Evolutionary conservation across 2,797 vertebrate genomes (phyloP).

Genomic region (Eidolon dupreanum): DNA sequence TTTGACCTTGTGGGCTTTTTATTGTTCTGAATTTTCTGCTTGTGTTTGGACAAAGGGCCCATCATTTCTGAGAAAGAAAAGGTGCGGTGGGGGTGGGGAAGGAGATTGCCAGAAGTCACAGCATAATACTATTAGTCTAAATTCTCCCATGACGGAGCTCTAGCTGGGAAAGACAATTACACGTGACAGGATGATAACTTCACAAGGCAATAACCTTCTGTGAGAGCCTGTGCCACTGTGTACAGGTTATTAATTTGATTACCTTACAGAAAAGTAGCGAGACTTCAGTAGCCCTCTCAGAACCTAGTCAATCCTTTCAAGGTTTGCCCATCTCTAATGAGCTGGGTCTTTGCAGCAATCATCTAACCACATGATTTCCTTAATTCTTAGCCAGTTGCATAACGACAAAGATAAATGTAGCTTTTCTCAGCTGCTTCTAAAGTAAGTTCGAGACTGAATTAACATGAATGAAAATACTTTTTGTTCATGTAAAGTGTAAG

Average conservation of each 20-base stretch:
- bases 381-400: slow-evolving; percentile 70
- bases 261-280: slow-evolving; percentile 52
- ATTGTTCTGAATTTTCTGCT: slow-evolving; percentile 42
- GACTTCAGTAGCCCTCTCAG: slow-evolving; percentile 38
- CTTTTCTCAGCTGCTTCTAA: slow-evolving; percentile 66
- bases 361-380: slow-evolving; percentile 64
- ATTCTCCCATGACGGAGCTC: slow-evolving; percentile 65
- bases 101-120: slow-evolving; percentile 44
- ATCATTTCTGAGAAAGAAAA: slow-evolving; percentile 39
- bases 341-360: slow-evolving; percentile 55
- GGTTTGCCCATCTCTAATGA: slow-evolving; percentile 66
- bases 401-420: slow-evolving; percentile 70
- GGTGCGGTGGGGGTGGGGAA: not conserved
- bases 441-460: slow-evolving; percentile 69
- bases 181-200: slow-evolving; percentile 56
- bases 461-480: slow-evolving; percentile 64
- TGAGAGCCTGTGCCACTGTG: slow-evolving; percentile 23
- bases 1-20: not conserved
- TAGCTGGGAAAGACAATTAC: slow-evolving; percentile 67
- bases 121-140: slow-evolving; percentile 68
- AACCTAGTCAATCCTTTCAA: slow-evolving; percentile 52
- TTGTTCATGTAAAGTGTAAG: slow-evolving; percentile 5
- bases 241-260: slow-evolving; percentile 71
- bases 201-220: slow-evolving; percentile 22
- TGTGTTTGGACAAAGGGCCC: slow-evolving; percentile 22